A percentile compares a stretch with the other conserved stretches of the same genome.
Evolutionary conservation across 1,140 invertebrate species (phyloP).

Genomic region (Eubasilissa regina): DNA sequence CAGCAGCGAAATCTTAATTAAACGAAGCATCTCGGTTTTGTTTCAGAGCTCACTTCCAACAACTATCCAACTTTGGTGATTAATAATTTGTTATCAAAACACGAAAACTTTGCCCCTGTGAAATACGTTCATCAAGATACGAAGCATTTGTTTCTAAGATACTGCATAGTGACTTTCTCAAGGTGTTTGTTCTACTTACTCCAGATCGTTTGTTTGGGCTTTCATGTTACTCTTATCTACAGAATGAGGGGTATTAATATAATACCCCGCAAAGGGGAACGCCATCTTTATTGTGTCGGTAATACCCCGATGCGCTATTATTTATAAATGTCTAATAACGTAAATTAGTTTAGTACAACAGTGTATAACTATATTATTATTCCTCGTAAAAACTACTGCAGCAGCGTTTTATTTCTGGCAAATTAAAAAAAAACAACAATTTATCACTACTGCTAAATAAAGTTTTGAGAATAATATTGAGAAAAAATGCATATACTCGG

Average conservation of each 20-base stretch:
- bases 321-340: too few relatives aligned
- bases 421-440: too few relatives aligned
- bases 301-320: too few relatives aligned
- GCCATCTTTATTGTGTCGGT: too few relatives aligned
- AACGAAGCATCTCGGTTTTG: constrained; percentile 51
- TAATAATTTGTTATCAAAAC: constrained; percentile 61
- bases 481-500: too few relatives aligned
- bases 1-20: constrained; percentile 47
- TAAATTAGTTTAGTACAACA: too few relatives aligned
- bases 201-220: neutral
- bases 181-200: neutral
- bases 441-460: too few relatives aligned
- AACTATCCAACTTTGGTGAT: constrained; percentile 58
- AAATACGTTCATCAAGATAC: constrained; percentile 57
- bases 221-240: neutral
- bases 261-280: too few relatives aligned
- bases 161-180: neutral
- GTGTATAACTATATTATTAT: too few relatives aligned
- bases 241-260: neutral
- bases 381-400: too few relatives aligned
- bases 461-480: too few relatives aligned
- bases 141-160: constrained; percentile 41
- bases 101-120: constrained; percentile 54
- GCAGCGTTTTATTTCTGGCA: too few relatives aligned
- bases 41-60: constrained; percentile 47